These are phyloP conservation scores for Drosophila kohkoa DNA, from an alignment of 1,140 invertebrate species.

Conservation along the genomic window DNA sequence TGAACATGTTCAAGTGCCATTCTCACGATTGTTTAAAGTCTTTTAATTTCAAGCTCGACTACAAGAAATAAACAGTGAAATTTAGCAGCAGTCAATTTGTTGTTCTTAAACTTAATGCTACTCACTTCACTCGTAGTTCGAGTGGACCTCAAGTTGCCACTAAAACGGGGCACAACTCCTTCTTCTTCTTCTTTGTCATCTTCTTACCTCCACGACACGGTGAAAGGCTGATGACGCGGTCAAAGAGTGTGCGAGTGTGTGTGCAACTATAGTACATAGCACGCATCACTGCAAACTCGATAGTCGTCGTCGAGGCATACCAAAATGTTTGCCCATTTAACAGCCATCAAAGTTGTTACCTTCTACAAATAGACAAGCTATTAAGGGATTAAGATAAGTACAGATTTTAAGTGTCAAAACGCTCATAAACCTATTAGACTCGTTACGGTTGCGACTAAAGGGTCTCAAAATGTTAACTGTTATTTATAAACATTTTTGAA, in stretches of 20 bases:
- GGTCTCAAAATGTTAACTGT: no score
- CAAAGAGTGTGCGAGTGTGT: not conserved
- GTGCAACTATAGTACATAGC: not conserved
- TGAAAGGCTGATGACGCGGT: slow-evolving; percentile 37
- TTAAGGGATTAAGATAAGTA: not conserved
- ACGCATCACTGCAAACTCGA: slow-evolving; percentile 29
- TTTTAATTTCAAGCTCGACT: slow-evolving; percentile 79
- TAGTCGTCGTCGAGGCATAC: slow-evolving; percentile 39
- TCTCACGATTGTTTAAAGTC: slow-evolving; percentile 84
- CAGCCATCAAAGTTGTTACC: slow-evolving; percentile 68
- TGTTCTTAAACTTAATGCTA: slow-evolving; percentile 57
- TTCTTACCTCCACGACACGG: slow-evolving; percentile 5
- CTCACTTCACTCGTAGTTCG: slow-evolving; percentile 40
- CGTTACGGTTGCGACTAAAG: no score
- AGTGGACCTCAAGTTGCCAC: slow-evolving; percentile 25
- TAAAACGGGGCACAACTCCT: slow-evolving; percentile 11
- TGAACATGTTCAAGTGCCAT: slow-evolving; percentile 83
- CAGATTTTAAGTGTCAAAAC: not conserved
- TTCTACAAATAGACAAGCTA: slow-evolving; percentile 61
- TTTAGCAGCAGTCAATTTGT: slow-evolving; percentile 77
- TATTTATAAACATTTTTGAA: no score
- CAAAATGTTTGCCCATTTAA: slow-evolving; percentile 65
- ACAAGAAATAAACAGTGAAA: slow-evolving; percentile 81
- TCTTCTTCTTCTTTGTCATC: no score
- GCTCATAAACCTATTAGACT: not conserved